These are phyloP conservation scores for Unio delphinus DNA, from an alignment of 2,888 invertebrate genomes.

Conservation along the genomic window DNA sequence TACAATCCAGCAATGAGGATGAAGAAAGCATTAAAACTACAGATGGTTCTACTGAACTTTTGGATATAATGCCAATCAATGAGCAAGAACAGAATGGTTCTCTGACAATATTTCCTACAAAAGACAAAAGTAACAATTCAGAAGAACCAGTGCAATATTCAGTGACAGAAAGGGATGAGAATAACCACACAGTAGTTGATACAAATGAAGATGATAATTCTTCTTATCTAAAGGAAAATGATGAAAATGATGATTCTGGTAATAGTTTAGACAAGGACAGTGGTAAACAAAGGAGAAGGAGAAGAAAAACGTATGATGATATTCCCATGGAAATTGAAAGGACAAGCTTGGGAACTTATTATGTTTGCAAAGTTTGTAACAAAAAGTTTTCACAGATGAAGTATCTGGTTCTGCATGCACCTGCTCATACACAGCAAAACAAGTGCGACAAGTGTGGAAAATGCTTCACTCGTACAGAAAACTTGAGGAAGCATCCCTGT, in stretches of 20 bases:
- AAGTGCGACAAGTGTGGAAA: slow-evolving; percentile 67
- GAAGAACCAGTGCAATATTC: background rate
- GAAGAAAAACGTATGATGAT: slow-evolving; percentile 4
- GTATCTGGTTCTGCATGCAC: slow-evolving; percentile 72
- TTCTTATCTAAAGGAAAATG: slow-evolving; percentile 2
- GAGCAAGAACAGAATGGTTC: too few relatives aligned
- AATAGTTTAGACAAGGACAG: slow-evolving; percentile 1
- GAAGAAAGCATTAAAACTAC: too few relatives aligned
- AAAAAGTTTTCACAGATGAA: slow-evolving; percentile 73
- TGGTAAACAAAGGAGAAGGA: slow-evolving; percentile 2
- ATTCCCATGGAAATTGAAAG: slow-evolving; percentile 34
- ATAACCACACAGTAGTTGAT: background rate
- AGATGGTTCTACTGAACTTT: too few relatives aligned
- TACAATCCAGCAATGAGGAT: too few relatives aligned
- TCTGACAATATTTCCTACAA: too few relatives aligned
- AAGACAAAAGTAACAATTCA: too few relatives aligned
- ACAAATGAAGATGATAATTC: slow-evolving; percentile 2
- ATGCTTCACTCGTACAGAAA: slow-evolving; percentile 64
- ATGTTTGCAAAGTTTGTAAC: slow-evolving; percentile 47
- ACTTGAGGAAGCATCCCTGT: slow-evolving; percentile 56
- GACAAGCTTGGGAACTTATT: background rate
- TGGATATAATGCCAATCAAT: too few relatives aligned
- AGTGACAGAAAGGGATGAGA: background rate
- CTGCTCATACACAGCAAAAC: slow-evolving; percentile 68
- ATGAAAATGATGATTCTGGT: slow-evolving; percentile 1